Conservation (phyloP, 1,140 invertebrate genomes). For the Ooceraea biroi region DNA sequence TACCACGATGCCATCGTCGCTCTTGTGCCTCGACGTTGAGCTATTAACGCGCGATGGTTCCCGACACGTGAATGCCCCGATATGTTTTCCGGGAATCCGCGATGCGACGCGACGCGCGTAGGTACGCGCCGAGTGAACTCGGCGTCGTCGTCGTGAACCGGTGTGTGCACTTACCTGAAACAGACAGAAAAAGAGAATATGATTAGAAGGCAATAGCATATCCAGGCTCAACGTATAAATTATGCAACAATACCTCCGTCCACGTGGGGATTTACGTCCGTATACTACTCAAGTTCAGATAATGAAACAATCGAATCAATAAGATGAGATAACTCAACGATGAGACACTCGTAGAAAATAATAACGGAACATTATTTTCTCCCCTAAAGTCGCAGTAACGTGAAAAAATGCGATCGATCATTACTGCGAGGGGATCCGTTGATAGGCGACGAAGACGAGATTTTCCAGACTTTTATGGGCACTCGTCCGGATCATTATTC, state of each 20-base stretch:
- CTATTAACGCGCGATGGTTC: not conserved
- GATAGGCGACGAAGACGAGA: not conserved
- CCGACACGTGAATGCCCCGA: slow-evolving; percentile 16
- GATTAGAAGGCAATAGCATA: slow-evolving; percentile 8
- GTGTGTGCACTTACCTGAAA: slow-evolving; percentile 82
- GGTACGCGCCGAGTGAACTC: slow-evolving; percentile 29
- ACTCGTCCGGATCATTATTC: slow-evolving; percentile 20
- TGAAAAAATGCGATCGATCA: not conserved
- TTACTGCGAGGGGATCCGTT: not conserved
- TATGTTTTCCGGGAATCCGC: too few relatives aligned
- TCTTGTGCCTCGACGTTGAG: not conserved
- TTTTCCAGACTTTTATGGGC: not conserved
- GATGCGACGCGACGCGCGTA: slow-evolving; percentile 7
- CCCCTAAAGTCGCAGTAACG: not conserved
- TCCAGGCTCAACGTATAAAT: not conserved
- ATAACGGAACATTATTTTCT: not conserved
- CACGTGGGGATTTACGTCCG: not conserved
- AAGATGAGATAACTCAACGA: too few relatives aligned
- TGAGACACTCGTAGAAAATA: too few relatives aligned
- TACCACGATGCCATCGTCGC: not conserved
- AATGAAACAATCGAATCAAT: not conserved
- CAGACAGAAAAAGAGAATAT: slow-evolving; percentile 72
- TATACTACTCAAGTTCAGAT: not conserved
- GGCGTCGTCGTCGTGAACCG: slow-evolving; percentile 36
- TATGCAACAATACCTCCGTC: not conserved